Base-by-base conservation (phyloP, 2,113 vertebrate species). In the Bubo blakistoni region DNA sequence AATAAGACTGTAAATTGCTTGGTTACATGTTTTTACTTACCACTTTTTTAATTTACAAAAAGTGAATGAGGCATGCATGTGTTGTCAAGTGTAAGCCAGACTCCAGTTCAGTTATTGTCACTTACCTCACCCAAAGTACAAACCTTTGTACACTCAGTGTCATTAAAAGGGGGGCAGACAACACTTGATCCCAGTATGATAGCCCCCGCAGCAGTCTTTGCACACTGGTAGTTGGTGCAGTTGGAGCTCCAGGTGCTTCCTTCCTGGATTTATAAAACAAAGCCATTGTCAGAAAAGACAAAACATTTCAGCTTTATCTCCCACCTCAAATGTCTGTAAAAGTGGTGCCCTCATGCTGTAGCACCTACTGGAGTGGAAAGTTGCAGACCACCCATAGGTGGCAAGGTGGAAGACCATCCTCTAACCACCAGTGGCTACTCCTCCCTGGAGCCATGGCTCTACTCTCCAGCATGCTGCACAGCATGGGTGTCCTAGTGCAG, bases 111-210 rank as follows among this genome's bases (percentile, higher is more conserved):
- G 51, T 82, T 93, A 70, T 44, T 91, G 69, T 80, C 71, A 96
- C 57, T 87, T 86, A 94, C 63, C 95, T 94, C 77, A 74, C 22
- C 57, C 89, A 91, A 87, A 96, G 38, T 97, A 97, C 99, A 98
- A 98, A 99, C 99, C 99, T 99, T 99, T 98, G 98, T 97, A 96
- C 99, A 99, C 72, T 99, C 99, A 52, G 99, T 99, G 94, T 99
- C 99, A 96, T 99, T 99, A 95, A 99, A 99, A 14, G 99, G 99
- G 10, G 99, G 99, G n/a, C 99, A 99, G 95, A 99, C 97, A 88
- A 99, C 98, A 82, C 98, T 98, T 32, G 99, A 99, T 66, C 97
- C 99, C 73, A 99, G 96, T 91, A 99, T 97, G 95, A 98, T 88
- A 6, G 98, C 98, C 77, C 99, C 99, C 26, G 98, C 98, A 11